A percentile compares a stretch with the other conserved stretches of the same genome.
phyloP scores from a whole-genome alignment of 2,888 invertebrate species.

The Parnassius glacialis region DNA sequence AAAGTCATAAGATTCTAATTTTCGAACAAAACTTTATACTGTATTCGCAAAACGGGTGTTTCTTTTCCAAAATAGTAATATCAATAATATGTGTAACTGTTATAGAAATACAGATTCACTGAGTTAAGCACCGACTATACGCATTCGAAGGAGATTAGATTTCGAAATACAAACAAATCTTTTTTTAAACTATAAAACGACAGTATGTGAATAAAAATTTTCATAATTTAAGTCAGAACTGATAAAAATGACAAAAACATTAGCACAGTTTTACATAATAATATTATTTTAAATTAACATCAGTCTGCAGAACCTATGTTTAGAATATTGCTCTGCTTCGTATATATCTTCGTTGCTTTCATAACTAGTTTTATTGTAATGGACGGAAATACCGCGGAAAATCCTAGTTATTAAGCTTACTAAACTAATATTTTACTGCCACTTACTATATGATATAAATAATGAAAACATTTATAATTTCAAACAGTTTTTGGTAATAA shows the following conservation, averaged over 20 bases:
- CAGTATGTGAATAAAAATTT: too few relatives aligned
- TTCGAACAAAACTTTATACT: too few relatives aligned
- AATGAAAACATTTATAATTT: conserved; percentile 13
- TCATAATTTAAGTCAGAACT: too few relatives aligned
- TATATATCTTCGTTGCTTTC: not conserved
- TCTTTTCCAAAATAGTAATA: too few relatives aligned
- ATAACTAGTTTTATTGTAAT: conserved; percentile 9
- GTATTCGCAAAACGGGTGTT: too few relatives aligned
- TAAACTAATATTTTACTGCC: conserved; percentile 7
- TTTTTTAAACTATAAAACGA: too few relatives aligned
- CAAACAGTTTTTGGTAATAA: conserved; percentile 39
- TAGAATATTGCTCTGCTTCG: conserved; percentile 2
- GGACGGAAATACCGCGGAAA: conserved; percentile 11
- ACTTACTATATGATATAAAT: not conserved
- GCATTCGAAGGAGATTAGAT: not conserved
- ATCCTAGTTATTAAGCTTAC: conserved; percentile 1
- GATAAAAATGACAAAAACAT: too few relatives aligned
- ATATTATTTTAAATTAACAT: not conserved
- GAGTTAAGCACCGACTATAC: too few relatives aligned
- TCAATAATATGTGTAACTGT: too few relatives aligned
- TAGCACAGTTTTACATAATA: too few relatives aligned
- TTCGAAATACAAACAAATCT: conserved; percentile 7
- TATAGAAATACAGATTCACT: too few relatives aligned
- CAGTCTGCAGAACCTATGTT: conserved; percentile 19
- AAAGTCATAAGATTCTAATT: too few relatives aligned